These are phyloP conservation scores for Phylloscopus whistleri DNA, from an alignment of 2,113 vertebrate species.

Conservation along the genomic window DNA sequence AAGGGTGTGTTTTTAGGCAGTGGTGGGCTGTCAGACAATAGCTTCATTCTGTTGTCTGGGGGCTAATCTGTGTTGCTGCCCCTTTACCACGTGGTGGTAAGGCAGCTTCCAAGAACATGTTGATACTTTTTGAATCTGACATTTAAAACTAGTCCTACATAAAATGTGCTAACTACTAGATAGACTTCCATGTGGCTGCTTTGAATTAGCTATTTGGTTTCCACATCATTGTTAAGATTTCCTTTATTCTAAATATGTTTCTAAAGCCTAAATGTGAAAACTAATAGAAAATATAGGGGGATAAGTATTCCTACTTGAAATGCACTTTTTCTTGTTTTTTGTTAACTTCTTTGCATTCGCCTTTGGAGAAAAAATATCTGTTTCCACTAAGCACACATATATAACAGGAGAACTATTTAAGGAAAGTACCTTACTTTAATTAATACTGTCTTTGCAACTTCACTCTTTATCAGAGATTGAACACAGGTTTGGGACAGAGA, in stretches of 20 bases:
- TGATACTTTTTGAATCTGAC: not conserved
- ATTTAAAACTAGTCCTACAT: not conserved
- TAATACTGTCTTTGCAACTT: constrained; percentile 28
- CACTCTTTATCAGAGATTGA: constrained; percentile 3
- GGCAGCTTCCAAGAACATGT: not conserved
- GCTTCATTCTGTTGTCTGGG: not conserved
- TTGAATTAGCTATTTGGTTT: not conserved
- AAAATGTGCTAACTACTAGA: not conserved
- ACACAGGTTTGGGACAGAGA: constrained; percentile 53
- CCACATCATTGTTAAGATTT: not conserved
- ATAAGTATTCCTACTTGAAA: not conserved
- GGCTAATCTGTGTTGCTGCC: not conserved
- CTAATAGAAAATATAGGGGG: not conserved
- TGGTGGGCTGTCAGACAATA: not conserved
- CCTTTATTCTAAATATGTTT: not conserved
- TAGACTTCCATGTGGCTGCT: not conserved
- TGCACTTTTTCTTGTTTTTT: not conserved
- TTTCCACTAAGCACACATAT: not conserved
- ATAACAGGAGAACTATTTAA: not conserved
- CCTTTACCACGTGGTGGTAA: not conserved
- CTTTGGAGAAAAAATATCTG: not conserved
- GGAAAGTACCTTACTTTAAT: constrained; percentile 37
- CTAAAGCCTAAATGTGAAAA: not conserved
- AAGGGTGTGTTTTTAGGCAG: not conserved
- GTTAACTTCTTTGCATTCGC: not conserved